Evolutionary conservation across 2,888 invertebrate species (phyloP).

Genomic region (Cheilosia soror): DNA sequence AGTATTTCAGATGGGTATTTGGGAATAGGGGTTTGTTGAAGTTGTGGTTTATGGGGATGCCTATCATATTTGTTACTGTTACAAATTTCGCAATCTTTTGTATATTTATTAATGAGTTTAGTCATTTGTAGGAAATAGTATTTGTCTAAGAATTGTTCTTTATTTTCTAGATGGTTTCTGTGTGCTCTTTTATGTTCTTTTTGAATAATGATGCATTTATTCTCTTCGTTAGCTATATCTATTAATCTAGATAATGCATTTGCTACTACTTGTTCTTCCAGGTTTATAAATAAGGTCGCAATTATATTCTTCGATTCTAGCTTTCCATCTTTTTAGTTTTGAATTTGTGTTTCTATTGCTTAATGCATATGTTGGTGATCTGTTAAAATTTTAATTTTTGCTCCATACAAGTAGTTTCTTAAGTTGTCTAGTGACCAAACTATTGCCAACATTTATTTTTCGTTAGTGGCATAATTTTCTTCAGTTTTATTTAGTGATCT

Average conservation of each 20-base stretch:
- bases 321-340: neutral
- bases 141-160: conserved; percentile 41
- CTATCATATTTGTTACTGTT: conserved; percentile 37
- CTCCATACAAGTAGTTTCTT: neutral
- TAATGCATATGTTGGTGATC: neutral
- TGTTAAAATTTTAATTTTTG: neutral
- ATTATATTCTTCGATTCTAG: neutral
- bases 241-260: neutral
- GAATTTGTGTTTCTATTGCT: conserved; percentile 1
- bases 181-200: conserved; percentile 39
- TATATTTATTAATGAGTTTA: conserved; percentile 22
- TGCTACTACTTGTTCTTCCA: neutral
- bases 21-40: conserved; percentile 13
- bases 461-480: too few relatives aligned
- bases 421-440: too few relatives aligned
- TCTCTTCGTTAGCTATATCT: too few relatives aligned
- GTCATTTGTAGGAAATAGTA: conserved; percentile 34
- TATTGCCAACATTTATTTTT: too few relatives aligned
- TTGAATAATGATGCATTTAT: too few relatives aligned
- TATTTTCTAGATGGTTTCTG: conserved; percentile 47
- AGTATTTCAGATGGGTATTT: conserved; percentile 8
- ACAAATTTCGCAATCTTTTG: conserved; percentile 16
- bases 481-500: too few relatives aligned
- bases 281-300: neutral
- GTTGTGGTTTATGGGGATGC: neutral